phyloP scores from a whole-genome alignment of 2,113 vertebrate genomes.

The Alethe diademata region DNA sequence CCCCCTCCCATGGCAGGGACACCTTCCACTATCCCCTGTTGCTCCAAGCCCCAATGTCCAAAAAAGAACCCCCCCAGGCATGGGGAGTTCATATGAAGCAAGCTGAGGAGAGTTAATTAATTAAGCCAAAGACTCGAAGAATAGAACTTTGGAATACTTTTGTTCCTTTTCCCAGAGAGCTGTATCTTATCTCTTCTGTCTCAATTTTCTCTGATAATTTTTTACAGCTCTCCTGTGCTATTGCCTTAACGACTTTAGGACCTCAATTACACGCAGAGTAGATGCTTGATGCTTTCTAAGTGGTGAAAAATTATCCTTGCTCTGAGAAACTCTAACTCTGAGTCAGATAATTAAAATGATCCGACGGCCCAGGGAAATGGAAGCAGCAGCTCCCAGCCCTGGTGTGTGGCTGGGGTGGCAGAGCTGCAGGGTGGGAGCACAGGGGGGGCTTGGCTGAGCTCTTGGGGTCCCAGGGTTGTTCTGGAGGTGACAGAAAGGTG shows the following conservation, averaged over 20 bases:
- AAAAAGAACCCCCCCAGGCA: not conserved
- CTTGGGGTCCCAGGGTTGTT: not conserved
- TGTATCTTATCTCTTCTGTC: not conserved
- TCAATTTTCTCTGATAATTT: not conserved
- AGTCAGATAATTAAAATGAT: not conserved
- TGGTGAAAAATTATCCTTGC: not conserved
- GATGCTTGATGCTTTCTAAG: not conserved
- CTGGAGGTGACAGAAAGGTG: not conserved
- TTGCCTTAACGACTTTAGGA: not conserved
- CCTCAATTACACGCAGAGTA: not conserved
- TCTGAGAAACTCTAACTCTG: not conserved
- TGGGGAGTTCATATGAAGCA: not conserved
- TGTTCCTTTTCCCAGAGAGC: not conserved
- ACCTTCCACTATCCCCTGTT: accelerated
- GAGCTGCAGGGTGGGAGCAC: not conserved
- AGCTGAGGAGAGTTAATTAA: not conserved
- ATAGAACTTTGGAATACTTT: not conserved
- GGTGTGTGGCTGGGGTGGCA: not conserved
- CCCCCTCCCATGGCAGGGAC: not conserved
- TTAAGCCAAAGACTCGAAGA: not conserved
- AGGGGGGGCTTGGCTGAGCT: not conserved
- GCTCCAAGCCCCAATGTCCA: not conserved
- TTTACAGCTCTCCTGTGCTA: not conserved
- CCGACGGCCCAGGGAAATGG: not conserved
- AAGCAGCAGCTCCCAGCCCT: not conserved